Conservation (phyloP, 2,113 vertebrate genomes). For the Chamaetylas fuelleborni region DNA sequence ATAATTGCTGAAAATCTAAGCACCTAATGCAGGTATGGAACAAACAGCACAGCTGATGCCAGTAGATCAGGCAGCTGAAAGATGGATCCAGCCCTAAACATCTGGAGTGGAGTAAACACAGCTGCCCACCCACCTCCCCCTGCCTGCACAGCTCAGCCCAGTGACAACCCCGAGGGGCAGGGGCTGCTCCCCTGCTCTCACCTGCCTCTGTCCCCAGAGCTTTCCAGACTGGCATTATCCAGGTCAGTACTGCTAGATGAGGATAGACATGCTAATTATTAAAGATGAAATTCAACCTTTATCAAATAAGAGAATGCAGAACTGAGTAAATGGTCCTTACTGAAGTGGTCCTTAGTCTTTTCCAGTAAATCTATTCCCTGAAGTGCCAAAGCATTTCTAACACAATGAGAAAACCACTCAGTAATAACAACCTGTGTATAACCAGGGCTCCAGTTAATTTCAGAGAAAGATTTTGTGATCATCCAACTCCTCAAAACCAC, state of each 20-base stretch:
- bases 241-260: neutral
- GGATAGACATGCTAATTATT: neutral
- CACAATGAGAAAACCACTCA: neutral
- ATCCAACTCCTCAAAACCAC: neutral
- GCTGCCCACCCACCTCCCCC: neutral
- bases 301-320: neutral
- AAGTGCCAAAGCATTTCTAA: neutral
- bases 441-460: neutral
- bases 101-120: rapidly evolving
- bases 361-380: neutral
- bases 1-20: neutral
- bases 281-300: neutral
- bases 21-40: neutral
- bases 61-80: neutral
- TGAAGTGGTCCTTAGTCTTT: neutral
- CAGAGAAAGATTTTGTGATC: neutral
- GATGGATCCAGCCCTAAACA: neutral
- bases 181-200: neutral
- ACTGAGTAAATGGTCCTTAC: neutral
- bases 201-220: neutral
- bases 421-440: neutral
- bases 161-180: neutral
- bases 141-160: rapidly evolving
- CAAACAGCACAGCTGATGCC: neutral
- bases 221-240: neutral